phyloP scores from a whole-genome alignment of 2,797 vertebrate species.

The Alexandromys oeconomus region DNA sequence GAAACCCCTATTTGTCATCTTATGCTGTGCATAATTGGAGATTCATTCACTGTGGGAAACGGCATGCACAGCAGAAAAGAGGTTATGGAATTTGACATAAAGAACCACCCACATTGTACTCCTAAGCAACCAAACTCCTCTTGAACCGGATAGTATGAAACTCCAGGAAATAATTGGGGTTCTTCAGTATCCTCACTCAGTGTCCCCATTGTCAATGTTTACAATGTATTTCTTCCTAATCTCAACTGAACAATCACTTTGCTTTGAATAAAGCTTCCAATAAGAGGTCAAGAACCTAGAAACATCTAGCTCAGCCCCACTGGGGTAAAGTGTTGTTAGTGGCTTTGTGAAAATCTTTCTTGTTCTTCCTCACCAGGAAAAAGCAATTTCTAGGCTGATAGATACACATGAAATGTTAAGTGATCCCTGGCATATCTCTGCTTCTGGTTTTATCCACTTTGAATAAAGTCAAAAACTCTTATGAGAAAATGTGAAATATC shows the following conservation, averaged over 20 bases:
- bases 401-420: not conserved
- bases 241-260: not conserved
- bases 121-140: not conserved
- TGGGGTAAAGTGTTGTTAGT: not conserved
- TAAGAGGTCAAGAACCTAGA: not conserved
- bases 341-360: not conserved
- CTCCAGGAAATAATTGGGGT: not conserved
- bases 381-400: not conserved
- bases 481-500: not conserved
- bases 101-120: not conserved
- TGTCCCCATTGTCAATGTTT: not conserved
- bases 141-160: not conserved
- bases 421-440: not conserved
- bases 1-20: not conserved
- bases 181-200: not conserved
- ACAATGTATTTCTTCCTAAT: not conserved
- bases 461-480: not conserved
- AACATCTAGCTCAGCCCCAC: not conserved
- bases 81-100: not conserved
- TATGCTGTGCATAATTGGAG: not conserved
- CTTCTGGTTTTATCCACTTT: not conserved
- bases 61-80: not conserved
- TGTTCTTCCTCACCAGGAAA: not conserved
- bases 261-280: not conserved
- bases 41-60: not conserved